These are phyloP conservation scores for Pyrgilauda ruficollis DNA, from an alignment of 2,113 vertebrate species.

Conservation along the genomic window DNA sequence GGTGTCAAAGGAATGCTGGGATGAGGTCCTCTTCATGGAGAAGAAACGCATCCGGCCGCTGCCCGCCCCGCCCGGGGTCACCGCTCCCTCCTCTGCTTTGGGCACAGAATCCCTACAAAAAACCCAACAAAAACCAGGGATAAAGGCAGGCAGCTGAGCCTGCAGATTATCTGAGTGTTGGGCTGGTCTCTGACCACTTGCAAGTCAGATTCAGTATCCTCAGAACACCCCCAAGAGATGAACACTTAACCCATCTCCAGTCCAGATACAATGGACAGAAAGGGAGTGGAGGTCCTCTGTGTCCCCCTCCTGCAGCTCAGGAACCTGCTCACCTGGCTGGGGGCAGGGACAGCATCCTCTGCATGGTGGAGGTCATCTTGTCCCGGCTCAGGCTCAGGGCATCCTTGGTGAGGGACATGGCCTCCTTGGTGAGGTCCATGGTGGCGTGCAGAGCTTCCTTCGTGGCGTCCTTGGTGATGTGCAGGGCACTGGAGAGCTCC, in stretches of 20 bases:
- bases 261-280: accelerated
- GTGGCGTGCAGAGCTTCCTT: conserved; percentile 90
- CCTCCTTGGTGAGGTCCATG: conserved; percentile 93
- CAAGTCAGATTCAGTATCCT: background rate
- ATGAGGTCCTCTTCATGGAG: conserved; percentile 85
- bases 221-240: background rate
- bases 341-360: conserved; percentile 85
- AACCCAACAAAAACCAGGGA: background rate
- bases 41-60: conserved; percentile 74
- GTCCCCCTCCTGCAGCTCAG: background rate
- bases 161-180: background rate
- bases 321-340: conserved; percentile 76
- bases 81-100: conserved; percentile 76
- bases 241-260: background rate
- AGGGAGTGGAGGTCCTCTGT: background rate
- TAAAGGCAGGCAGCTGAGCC: background rate
- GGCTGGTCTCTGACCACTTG: background rate
- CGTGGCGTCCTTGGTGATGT: conserved; percentile 88
- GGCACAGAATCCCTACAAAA: conserved; percentile 77
- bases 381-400: conserved; percentile 89
- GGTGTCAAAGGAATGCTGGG: conserved; percentile 91
- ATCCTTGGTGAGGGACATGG: conserved; percentile 90
- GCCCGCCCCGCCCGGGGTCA: conserved; percentile 51
- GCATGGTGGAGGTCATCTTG: conserved; percentile 86
- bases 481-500: conserved; percentile 87